Evolutionary conservation across 2,888 invertebrate species (phyloP).

Genomic region (Hoplodrina blanda): DNA sequence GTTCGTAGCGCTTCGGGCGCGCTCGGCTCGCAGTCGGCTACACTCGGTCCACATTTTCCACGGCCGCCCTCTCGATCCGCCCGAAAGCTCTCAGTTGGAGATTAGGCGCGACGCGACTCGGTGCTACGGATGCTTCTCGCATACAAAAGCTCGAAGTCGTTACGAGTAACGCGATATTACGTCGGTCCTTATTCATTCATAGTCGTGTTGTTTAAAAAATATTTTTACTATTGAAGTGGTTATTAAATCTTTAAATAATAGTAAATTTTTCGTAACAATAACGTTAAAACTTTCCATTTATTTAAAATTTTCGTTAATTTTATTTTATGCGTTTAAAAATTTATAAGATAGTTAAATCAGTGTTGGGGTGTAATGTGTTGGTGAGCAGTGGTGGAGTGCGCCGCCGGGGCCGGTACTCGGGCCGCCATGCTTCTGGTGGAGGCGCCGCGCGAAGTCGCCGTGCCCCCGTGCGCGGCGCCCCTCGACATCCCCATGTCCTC

Average conservation of each 20-base stretch:
- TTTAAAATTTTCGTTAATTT: constrained; percentile 1
- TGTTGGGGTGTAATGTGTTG: constrained; percentile 77
- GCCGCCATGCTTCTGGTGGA: constrained; percentile 94
- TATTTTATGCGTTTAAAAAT: constrained; percentile 27
- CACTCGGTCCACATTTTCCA: constrained; percentile 77
- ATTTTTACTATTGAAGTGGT: constrained; percentile 20
- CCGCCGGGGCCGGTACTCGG: constrained; percentile 82
- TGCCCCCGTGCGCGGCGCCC: constrained; percentile 88
- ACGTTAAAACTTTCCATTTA: background rate
- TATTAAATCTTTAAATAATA: constrained; percentile 3
- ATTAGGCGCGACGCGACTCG: constrained; percentile 80
- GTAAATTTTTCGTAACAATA: background rate
- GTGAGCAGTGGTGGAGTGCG: constrained; percentile 77
- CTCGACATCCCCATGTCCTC: constrained; percentile 87
- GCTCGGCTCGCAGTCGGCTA: constrained; percentile 73
- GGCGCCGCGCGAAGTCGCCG: constrained; percentile 94
- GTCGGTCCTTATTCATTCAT: constrained; percentile 21
- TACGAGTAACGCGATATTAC: constrained; percentile 59
- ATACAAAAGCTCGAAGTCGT: constrained; percentile 72
- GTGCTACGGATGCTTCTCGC: constrained; percentile 73
- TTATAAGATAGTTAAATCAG: constrained; percentile 46
- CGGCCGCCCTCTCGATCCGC: constrained; percentile 88
- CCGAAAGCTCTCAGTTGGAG: constrained; percentile 89
- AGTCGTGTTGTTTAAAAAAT: constrained; percentile 21
- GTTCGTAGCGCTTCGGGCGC: constrained; percentile 70